Conservation (phyloP, 2,797 vertebrate species). For the Zalophus californianus region DNA sequence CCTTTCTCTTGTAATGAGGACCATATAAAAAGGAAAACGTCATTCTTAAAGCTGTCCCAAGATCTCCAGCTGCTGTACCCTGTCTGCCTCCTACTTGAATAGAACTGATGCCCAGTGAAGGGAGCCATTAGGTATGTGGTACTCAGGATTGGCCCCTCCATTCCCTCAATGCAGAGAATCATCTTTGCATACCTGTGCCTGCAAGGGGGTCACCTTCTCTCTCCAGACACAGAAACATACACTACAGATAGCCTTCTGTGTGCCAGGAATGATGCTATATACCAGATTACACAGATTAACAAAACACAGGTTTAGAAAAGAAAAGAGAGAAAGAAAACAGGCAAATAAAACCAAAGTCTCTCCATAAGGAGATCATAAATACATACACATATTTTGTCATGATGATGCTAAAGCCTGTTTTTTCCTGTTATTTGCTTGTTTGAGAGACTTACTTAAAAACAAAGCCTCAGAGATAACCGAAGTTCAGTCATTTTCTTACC, state of each 20-base stretch:
- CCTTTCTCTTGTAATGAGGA: slow-evolving; percentile 36
- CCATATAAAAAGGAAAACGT: neutral
- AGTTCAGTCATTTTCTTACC: neutral
- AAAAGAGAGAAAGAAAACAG: neutral
- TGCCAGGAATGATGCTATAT: neutral
- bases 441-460: neutral
- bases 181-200: neutral
- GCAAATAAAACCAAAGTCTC: neutral
- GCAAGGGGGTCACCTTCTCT: neutral
- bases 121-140: neutral
- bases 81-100: neutral
- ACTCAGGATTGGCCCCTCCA: neutral
- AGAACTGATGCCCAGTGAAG: neutral
- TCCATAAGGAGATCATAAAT: neutral
- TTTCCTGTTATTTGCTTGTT: neutral
- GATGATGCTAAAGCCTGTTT: neutral
- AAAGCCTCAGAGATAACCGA: neutral
- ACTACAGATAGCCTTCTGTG: neutral
- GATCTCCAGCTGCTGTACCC: neutral
- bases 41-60: neutral
- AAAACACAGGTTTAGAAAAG: neutral
- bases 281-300: neutral
- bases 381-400: neutral
- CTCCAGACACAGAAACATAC: neutral
- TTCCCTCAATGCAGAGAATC: neutral